Percentiles rank a stretch among this genome's conserved stretches.
phyloP scores from a whole-genome alignment of 2,113 vertebrate genomes.

The Ctenomys sociabilis region DNA sequence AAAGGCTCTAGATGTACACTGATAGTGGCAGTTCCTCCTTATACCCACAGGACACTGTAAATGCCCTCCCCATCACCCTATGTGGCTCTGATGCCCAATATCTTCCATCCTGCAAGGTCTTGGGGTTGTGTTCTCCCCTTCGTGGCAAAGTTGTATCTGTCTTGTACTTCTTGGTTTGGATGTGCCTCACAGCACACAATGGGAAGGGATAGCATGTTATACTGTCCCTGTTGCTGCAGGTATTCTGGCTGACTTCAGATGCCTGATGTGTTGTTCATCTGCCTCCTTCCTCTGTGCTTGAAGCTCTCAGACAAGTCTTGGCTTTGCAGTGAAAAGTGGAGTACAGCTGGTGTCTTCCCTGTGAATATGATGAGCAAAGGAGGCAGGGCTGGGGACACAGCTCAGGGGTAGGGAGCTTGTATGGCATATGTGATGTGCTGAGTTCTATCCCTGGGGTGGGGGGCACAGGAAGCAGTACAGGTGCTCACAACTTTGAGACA shows the following conservation, averaged over 20 bases:
- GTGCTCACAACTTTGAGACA: not conserved
- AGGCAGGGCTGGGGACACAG: not conserved
- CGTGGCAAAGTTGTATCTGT: not conserved
- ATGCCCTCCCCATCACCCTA: rapidly evolving
- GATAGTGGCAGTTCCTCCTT: not conserved
- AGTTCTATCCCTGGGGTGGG: not conserved
- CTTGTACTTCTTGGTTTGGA: not conserved
- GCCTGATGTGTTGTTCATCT: not conserved
- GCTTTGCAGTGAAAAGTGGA: not conserved
- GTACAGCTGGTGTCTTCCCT: not conserved
- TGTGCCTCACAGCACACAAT: not conserved
- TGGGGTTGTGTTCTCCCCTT: not conserved
- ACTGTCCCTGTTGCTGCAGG: not conserved
- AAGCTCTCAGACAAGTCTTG: not conserved
- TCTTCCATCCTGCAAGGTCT: not conserved
- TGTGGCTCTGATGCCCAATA: no score
- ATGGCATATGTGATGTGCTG: not conserved
- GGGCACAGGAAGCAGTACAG: not conserved
- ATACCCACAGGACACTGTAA: not conserved
- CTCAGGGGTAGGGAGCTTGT: not conserved
- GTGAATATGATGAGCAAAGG: not conserved
- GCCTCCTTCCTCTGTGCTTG: no score
- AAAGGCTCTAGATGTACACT: not conserved
- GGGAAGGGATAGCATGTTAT: not conserved
- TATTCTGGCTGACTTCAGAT: not conserved